phyloP scores from a whole-genome alignment of 2,797 vertebrate species.

The Eospalax fontanierii region DNA sequence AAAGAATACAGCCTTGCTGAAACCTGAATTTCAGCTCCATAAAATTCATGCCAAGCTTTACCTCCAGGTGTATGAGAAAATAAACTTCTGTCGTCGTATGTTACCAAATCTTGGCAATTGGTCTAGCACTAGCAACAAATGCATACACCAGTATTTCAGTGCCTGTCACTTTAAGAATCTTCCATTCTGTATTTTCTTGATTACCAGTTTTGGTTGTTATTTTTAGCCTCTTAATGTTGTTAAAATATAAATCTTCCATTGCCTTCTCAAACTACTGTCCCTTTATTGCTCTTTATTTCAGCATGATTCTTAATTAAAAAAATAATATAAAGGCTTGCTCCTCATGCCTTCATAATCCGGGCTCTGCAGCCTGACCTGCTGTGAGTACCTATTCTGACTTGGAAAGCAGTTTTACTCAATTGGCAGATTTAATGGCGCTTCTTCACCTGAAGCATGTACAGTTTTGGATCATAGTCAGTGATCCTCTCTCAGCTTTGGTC shows the following conservation, averaged over 20 bases:
- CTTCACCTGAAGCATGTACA: neutral
- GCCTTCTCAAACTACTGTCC: neutral
- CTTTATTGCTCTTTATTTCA: neutral
- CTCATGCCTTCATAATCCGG: neutral
- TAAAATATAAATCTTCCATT: neutral
- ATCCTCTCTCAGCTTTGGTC: neutral
- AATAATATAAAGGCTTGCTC: neutral
- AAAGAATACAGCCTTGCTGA: neutral
- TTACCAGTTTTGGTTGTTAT: neutral
- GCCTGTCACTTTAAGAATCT: conserved; percentile 8
- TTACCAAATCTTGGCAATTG: neutral
- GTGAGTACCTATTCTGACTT: neutral
- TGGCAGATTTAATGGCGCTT: neutral
- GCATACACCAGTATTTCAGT: neutral
- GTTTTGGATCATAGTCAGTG: neutral
- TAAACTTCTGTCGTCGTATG: neutral
- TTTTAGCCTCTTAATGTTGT: neutral
- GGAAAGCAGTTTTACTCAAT: neutral
- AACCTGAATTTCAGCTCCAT: neutral
- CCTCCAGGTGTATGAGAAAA: neutral
- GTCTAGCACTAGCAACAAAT: neutral
- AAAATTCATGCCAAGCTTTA: neutral
- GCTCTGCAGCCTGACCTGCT: neutral
- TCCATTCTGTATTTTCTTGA: conserved; percentile 11
- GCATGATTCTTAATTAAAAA: neutral